These are phyloP conservation scores for Apolygus lucorum DNA, from an alignment of 1,140 invertebrate genomes.

Conservation along the genomic window DNA sequence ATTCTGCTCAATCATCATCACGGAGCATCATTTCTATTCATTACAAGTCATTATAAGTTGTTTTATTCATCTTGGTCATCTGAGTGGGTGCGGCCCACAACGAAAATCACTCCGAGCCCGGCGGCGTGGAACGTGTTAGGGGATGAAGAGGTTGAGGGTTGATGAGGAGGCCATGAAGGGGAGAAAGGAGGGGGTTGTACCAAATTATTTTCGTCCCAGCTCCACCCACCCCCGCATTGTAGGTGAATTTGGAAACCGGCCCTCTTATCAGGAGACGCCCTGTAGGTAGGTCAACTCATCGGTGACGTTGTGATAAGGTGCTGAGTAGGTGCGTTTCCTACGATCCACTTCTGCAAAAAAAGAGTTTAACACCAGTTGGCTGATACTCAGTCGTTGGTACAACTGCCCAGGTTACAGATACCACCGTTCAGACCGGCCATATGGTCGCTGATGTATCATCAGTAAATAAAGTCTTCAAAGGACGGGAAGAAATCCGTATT, in stretches of 20 bases:
- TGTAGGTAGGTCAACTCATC: neutral
- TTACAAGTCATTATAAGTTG: neutral
- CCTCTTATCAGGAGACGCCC: neutral
- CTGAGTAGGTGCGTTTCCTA: no score
- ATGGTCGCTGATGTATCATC: no score
- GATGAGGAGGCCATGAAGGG: neutral
- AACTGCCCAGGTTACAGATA: neutral
- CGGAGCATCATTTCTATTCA: no score
- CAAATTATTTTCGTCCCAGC: neutral
- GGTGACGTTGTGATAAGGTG: neutral
- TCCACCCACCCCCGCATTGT: neutral
- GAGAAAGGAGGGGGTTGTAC: neutral
- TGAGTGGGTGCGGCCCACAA: neutral
- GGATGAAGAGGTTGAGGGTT: neutral
- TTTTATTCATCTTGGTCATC: neutral
- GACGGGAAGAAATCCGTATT: no score
- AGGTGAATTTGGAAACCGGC: neutral
- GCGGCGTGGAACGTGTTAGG: neutral
- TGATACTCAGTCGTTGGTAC: neutral
- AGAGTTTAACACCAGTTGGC: neutral
- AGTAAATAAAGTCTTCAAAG: no score
- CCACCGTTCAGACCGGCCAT: neutral
- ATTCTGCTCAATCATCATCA: no score
- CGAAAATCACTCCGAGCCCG: neutral
- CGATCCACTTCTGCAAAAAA: no score